Percentiles rank a stretch among this genome's conserved stretches.
Evolutionary conservation across 2,888 invertebrate species (phyloP).

Genomic region (Leucophenga maculata): DNA sequence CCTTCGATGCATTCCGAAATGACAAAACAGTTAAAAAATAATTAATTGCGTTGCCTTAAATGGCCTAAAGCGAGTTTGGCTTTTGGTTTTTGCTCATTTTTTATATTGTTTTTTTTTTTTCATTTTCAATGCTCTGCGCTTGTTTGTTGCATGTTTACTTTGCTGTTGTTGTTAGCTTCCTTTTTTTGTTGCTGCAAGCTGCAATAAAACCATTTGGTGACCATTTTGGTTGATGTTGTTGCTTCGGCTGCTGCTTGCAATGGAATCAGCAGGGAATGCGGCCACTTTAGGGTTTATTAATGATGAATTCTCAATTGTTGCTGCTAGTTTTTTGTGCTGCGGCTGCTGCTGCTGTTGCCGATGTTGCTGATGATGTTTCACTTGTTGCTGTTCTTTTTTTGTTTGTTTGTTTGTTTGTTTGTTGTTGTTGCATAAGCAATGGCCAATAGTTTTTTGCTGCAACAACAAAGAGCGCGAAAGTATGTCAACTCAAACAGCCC

Average conservation of each 20-base stretch:
- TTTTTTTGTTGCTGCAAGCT: constrained; percentile 53
- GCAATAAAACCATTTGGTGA: constrained; percentile 53
- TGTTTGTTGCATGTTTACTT: constrained; percentile 17
- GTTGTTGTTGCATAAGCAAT: constrained; percentile 37
- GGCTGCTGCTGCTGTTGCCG: constrained; percentile 59
- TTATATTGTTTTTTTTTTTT: constrained; percentile 22
- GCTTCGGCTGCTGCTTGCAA: constrained; percentile 3
- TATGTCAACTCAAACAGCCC: constrained; percentile 68
- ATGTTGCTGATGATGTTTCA: constrained; percentile 29
- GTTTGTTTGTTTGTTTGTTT: constrained; percentile 16
- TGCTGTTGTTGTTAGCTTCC: constrained; percentile 41
- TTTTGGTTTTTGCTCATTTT: constrained; percentile 46
- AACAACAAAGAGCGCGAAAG: constrained; percentile 67
- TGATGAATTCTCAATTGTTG: constrained; percentile 66
- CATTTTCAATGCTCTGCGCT: constrained; percentile 13
- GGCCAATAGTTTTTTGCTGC: constrained; percentile 54
- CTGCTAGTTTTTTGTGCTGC: constrained; percentile 24
- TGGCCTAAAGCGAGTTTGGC: constrained; percentile 67
- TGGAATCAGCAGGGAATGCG: constrained; percentile 47
- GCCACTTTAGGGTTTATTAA: constrained; percentile 69
- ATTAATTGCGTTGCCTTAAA: constrained; percentile 73
- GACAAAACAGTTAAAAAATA: constrained; percentile 73
- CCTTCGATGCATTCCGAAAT: constrained; percentile 67
- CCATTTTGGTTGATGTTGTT: constrained; percentile 63
- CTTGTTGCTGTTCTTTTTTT: constrained; percentile 46